phyloP scores from a whole-genome alignment of 2,888 invertebrate species.

The Harpalus rubripes region DNA sequence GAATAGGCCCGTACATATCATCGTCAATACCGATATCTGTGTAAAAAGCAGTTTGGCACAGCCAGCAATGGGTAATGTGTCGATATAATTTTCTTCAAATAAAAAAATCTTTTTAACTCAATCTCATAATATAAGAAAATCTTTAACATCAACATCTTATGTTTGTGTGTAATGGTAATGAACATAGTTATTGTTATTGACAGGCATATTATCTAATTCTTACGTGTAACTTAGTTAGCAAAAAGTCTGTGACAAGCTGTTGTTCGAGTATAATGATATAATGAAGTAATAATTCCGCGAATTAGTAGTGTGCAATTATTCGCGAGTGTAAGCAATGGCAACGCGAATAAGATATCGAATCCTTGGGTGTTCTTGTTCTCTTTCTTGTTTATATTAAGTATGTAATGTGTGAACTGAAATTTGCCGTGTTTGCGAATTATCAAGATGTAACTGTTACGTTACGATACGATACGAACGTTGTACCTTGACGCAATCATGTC shows the following conservation, averaged over 20 bases:
- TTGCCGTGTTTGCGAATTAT: constrained; percentile 54
- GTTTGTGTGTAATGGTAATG: not conserved
- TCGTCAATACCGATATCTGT: too few relatives aligned
- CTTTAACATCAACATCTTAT: too few relatives aligned
- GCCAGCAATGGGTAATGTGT: too few relatives aligned
- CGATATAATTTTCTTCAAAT: too few relatives aligned
- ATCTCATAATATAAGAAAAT: too few relatives aligned
- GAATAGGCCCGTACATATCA: too few relatives aligned
- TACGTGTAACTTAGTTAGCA: constrained; percentile 1
- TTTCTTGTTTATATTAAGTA: constrained; percentile 13
- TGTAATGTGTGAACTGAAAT: constrained; percentile 22
- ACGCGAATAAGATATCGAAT: constrained; percentile 1
- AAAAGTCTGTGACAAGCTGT: not conserved
- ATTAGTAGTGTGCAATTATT: constrained; percentile 11
- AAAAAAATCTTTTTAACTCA: too few relatives aligned
- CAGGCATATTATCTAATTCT: not conserved
- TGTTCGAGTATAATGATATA: not conserved
- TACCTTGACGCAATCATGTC: constrained; percentile 56
- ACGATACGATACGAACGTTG: constrained; percentile 37
- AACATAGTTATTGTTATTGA: constrained; percentile 3
- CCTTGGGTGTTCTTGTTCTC: constrained; percentile 16
- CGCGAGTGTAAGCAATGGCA: not conserved
- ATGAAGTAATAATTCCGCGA: constrained; percentile 24
- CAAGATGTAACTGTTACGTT: constrained; percentile 59
- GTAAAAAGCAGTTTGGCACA: too few relatives aligned